Base-by-base conservation (phyloP, 2,113 vertebrate genomes). In the Pseudonaja textilis region DNA sequence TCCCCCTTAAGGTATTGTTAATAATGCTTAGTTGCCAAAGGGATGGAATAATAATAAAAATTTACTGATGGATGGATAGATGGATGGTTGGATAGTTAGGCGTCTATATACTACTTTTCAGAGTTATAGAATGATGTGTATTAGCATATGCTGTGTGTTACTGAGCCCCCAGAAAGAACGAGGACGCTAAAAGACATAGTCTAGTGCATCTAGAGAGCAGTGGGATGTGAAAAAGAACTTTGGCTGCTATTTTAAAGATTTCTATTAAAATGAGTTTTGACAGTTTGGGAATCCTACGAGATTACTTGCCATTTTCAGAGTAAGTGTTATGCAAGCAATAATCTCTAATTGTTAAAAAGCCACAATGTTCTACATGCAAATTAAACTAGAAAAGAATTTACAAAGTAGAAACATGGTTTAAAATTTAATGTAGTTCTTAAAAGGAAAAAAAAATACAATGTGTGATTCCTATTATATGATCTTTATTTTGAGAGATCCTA, bases 401-500 rank as follows among this genome's bases (percentile, higher is more conserved):
- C 94, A 96, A 92, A 91, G 85, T 89, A 93, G 93, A 86, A 5
- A 93, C 4, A 94, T 90, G 93, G 88, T 34, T 81, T 90, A 90
- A 90, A 90, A 94, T 92, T 5, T 50, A 94, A 95, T 96, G 87
- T 92, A 94, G 91, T 89, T 61, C 92, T 95, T 96, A 94, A 95
- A 95, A 97, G 90, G 92, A 91, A 90, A 86, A 81, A 86, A 81
- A 81, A 1, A 39, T 93, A 93, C 88, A 96, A 93, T 90, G 94
- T 69, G 89, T 91, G 89, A 88, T 88, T 93, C 42, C 16, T 69
- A 94, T 94, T 93, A 34, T 74, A 14, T 16, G 85, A 93, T 89
- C 45, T 93, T 96, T 90, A 90, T 96, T 96, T 95, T 91, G 92
- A 96, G 96, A 96, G 87, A n/a, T 26, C 0, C 94, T 95, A 93